phyloP scores from a whole-genome alignment of 2,888 invertebrate genomes.

The Palloptera scutellata region DNA sequence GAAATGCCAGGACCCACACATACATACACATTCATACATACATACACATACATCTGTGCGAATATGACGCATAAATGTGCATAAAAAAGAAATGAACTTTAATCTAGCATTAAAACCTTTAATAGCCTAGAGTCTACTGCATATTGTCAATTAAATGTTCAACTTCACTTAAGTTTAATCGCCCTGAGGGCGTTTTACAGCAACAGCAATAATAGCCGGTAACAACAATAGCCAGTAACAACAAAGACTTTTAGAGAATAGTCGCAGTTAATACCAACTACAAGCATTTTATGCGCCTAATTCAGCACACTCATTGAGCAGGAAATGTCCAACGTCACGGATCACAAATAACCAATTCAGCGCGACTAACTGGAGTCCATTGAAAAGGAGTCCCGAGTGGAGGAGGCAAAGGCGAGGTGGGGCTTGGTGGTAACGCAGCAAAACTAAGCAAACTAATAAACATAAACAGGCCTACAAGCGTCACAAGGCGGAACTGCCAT shows the following conservation, averaged over 20 bases:
- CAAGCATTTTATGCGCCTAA: slow-evolving; percentile 29
- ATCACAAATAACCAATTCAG: slow-evolving; percentile 33
- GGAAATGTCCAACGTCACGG: slow-evolving; percentile 44
- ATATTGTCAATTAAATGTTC: background rate
- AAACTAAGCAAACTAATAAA: no score
- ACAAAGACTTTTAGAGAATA: background rate
- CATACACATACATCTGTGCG: background rate
- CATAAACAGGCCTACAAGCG: no score
- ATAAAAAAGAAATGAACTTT: no score
- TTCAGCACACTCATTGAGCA: slow-evolving; percentile 41
- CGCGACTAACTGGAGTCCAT: no score
- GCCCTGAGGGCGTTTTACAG: slow-evolving; percentile 18
- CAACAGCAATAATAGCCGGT: slow-evolving; percentile 15
- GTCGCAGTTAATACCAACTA: background rate
- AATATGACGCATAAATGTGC: background rate
- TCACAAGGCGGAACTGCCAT: no score
- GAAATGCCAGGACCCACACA: slow-evolving; percentile 10
- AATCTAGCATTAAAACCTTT: no score
- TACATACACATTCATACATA: background rate
- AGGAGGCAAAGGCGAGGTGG: no score
- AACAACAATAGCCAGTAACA: slow-evolving; percentile 7
- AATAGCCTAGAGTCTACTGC: no score
- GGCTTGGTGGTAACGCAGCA: no score
- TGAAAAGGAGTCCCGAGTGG: no score
- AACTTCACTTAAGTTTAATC: slow-evolving; percentile 29